Evolutionary conservation across 2,113 vertebrate genomes (phyloP).

Genomic region (Albula glossodonta): DNA sequence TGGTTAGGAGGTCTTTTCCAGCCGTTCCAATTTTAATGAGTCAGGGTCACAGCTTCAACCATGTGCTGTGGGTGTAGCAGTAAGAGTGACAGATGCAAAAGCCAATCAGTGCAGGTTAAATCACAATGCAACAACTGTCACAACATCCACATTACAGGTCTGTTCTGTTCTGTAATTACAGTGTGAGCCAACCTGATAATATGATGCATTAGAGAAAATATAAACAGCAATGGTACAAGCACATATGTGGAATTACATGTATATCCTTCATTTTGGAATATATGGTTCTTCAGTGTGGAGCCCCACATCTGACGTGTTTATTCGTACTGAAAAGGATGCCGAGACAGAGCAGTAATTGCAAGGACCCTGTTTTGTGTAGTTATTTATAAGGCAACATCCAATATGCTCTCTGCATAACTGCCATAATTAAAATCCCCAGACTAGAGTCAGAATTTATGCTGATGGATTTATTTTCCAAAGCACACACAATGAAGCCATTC

Average conservation of each 20-base stretch:
- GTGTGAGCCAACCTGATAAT: not conserved
- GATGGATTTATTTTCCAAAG: slow-evolving; percentile 7
- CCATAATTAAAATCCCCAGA: not conserved
- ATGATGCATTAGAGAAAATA: not conserved
- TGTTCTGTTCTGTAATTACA: not conserved
- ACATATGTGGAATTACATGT: not conserved
- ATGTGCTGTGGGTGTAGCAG: not conserved
- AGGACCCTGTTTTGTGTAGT: not conserved
- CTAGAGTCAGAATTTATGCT: slow-evolving; percentile 5
- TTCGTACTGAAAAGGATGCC: not conserved
- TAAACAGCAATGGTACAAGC: not conserved
- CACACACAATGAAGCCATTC: not conserved
- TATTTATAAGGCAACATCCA: slow-evolving; percentile 6
- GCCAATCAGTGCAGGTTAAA: not conserved
- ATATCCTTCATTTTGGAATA: not conserved
- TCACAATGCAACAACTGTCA: not conserved
- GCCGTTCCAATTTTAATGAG: too few species aligned
- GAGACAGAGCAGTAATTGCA: not conserved
- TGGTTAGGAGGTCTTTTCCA: not conserved
- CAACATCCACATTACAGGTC: not conserved
- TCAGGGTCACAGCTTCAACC: not conserved
- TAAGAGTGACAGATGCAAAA: not conserved
- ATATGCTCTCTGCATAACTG: slow-evolving; percentile 1
- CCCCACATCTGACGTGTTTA: not conserved
- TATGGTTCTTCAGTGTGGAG: not conserved